phyloP scores from a whole-genome alignment of 1,140 invertebrate genomes.

The Frieseomelitta varia region DNA sequence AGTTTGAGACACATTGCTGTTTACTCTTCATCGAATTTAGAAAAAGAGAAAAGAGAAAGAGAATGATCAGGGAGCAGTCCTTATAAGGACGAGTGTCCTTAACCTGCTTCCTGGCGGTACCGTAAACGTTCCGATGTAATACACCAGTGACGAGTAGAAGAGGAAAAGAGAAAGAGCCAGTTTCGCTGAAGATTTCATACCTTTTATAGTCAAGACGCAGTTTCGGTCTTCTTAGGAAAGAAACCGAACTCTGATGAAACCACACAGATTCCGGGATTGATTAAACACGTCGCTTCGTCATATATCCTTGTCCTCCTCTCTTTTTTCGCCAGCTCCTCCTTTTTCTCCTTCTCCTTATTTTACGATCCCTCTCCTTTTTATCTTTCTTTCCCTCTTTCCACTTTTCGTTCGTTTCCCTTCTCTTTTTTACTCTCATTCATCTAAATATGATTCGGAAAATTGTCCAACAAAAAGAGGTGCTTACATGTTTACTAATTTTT shows the following conservation, averaged over 20 bases:
- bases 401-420: neutral
- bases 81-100: slow-evolving; percentile 82
- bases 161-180: slow-evolving; percentile 47
- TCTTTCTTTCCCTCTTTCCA: neutral
- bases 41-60: slow-evolving; percentile 55
- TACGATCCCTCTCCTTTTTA: neutral
- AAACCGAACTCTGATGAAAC: slow-evolving; percentile 62
- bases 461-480: neutral
- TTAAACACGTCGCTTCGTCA: slow-evolving; percentile 21
- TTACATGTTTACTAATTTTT: neutral
- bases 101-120: slow-evolving; percentile 77
- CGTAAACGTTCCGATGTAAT: slow-evolving; percentile 54
- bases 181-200: slow-evolving; percentile 54
- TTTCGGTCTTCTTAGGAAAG: slow-evolving; percentile 60
- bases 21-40: slow-evolving; percentile 22
- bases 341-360: neutral
- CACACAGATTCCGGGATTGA: slow-evolving; percentile 47
- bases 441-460: neutral
- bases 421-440: neutral
- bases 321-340: too few species aligned
- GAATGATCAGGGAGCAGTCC: slow-evolving; percentile 74
- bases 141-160: slow-evolving; percentile 24
- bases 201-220: slow-evolving; percentile 79
- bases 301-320: neutral
- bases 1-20: neutral